Base-by-base conservation (phyloP, 2,797 vertebrate species). In the Oryzias sinensis region DNA sequence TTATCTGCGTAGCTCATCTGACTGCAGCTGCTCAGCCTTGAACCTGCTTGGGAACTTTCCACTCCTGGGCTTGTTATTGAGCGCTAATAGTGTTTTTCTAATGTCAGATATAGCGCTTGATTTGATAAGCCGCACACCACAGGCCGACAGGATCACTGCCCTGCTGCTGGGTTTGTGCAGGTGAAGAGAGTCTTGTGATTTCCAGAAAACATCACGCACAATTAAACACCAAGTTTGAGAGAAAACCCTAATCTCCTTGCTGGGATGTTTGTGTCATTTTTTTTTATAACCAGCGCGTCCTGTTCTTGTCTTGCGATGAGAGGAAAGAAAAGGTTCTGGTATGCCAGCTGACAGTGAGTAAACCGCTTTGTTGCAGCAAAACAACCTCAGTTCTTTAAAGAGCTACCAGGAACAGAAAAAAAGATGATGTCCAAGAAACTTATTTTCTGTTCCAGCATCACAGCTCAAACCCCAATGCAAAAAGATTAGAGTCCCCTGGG, bases 311-410 rank as follows among this genome's bases (percentile, higher is more conserved):
- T 40, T 52, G 29, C 42, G 25, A 70, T 54, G 16, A 43, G 63
- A 61, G 43, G 54, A 47, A 67, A 52, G 46, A 59, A 61, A 72
- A 66, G 25, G 43, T 52, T 65, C 56, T 71, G 58, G 66, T 43
- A 25, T 45, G 53, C 14, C 64, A 63, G 44, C 59, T 50, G 59
- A 27, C 74, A 74, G 60, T 59, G 49, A 70, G 56, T 53, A 65
- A 80, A 68, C 37, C 55, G 68, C 69, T 70, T 67, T 65, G 59
- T 70, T 78, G 57, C 64, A 74, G 53, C 47, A 43, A 65, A 74
- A 72, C 54, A 61, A 59, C 59, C 64, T 52, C 44, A 20, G 51
- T 29, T 37, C 29, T 53, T 56, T 53, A 59, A 72, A 27, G 9
- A 9, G 33, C 33, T 33, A 3, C 11, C 9, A 33, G 9, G 33